Percentiles rank a stretch among this genome's conserved stretches.
phyloP scores from a whole-genome alignment of 92 coral and sea anemone species.

The Palythoa grandiflora region DNA sequence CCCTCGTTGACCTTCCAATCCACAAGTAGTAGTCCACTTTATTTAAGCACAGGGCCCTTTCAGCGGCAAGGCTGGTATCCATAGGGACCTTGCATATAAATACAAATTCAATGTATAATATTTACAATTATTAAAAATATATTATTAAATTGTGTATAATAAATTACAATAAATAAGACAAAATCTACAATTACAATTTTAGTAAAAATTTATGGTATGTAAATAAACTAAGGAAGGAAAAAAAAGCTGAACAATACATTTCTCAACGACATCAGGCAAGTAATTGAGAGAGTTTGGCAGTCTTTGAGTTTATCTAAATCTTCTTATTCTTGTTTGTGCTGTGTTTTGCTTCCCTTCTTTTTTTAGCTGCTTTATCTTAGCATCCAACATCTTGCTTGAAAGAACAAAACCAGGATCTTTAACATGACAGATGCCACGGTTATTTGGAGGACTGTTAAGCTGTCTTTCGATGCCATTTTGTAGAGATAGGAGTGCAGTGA shows the following conservation, averaged over 20 bases:
- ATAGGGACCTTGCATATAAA: too few species aligned
- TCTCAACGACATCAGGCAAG: constrained; percentile 9
- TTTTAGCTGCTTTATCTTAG: constrained; percentile 60
- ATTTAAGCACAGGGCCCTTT: too few species aligned
- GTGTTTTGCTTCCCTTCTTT: background rate
- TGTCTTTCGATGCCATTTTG: constrained; percentile 66
- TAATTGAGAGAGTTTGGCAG: background rate
- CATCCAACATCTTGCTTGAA: constrained; percentile 66
- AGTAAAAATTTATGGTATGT: too few species aligned
- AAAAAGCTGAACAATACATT: background rate
- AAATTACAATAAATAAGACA: too few species aligned
- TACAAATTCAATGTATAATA: too few species aligned
- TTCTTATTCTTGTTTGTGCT: background rate
- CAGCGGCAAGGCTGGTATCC: too few species aligned
- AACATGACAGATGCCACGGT: constrained; percentile 33
- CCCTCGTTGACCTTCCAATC: constrained; percentile 8
- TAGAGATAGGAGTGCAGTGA: constrained; percentile 47
- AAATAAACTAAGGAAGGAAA: too few species aligned
- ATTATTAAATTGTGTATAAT: too few species aligned
- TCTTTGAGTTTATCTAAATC: constrained; percentile 5
- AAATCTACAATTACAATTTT: too few species aligned
- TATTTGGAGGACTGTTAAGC: constrained; percentile 61
- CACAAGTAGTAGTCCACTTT: background rate
- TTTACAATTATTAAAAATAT: too few species aligned
- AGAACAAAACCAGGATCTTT: constrained; percentile 51